Evolutionary conservation across 2,888 invertebrate species (phyloP), one percentile per base, ranked within the genome.

Genomic region (Papilio protenor): DNA sequence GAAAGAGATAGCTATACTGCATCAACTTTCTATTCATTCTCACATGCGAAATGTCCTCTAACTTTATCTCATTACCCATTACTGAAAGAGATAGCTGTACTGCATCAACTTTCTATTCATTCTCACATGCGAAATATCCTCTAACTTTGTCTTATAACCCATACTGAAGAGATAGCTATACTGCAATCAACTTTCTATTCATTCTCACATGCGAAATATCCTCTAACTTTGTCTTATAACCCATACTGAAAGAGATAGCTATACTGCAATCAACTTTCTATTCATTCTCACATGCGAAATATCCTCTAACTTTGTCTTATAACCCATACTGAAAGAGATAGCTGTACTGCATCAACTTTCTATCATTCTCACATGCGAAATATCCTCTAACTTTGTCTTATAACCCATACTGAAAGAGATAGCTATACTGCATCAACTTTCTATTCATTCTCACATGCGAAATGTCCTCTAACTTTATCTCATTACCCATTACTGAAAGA

Each of bases 11-110:
- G 49, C 2, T 14, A 49, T 49, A 49, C 4, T 2, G 18, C 5
- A 52, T 5, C 6, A 14, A 18, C 18, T 52, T 5, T 6, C 52
- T 52, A 16, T 16, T 8, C 33, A 33, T 33, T 33, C 33, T 33
- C 33, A 33, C 33, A 33, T 33, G 33, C 33, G 33, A 99, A 79
- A 99, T 98, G 85, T 99, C 97, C 76, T 96, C 95, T 73, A 98
- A 94, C 2, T 95, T 92, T 0, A 95, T 95, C n/a, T 93, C 94
- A 79, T 92, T 91, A 80, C 88, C 89, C 2, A 92, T 81, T 1
- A 83, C 92, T 92, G 84, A 45, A 52, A 61, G 49, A 57, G 12
- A 11, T 47, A 59, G 47, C 1, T 47, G 11, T 47, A 47, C 11
- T 18, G 0, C 4, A 52, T 16, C 5, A 14, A 16, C 16, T 52